Evolutionary conservation across 2,888 invertebrate species (phyloP).

Genomic region (Folsomia manolachei): DNA sequence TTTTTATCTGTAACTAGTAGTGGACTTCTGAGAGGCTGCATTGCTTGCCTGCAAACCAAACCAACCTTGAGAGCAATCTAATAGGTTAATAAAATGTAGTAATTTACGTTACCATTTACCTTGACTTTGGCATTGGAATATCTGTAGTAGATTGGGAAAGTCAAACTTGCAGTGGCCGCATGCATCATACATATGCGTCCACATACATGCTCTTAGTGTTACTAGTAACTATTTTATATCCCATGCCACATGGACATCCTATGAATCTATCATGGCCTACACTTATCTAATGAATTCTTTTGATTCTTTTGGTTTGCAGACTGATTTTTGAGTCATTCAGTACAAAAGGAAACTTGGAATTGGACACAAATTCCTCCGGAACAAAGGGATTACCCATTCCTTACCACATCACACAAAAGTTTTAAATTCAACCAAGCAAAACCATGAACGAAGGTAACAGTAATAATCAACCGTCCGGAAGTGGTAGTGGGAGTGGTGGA

Average conservation of each 20-base stretch:
- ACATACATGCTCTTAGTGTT: background rate
- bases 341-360: constrained; percentile 14
- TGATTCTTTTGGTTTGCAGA: constrained; percentile 16
- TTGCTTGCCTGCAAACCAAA: background rate
- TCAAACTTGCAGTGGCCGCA: background rate
- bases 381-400: no score
- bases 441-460: background rate
- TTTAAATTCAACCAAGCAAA: no score
- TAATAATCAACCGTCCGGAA: constrained; percentile 13
- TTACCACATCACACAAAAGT: no score
- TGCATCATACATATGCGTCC: background rate
- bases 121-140: constrained; percentile 22
- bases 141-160: background rate
- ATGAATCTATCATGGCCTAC: no score
- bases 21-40: background rate
- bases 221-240: no score
- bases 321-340: constrained; percentile 23
- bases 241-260: no score
- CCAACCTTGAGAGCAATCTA: constrained; percentile 19
- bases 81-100: constrained; percentile 25
- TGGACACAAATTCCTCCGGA: no score
- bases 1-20: background rate
- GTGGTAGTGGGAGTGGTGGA: background rate
- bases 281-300: background rate
- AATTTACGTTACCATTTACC: constrained; percentile 24